Evolutionary conservation across 2,797 vertebrate genomes (phyloP), one percentile per base, ranked within the genome.

Genomic region (Menidia menidia): DNA sequence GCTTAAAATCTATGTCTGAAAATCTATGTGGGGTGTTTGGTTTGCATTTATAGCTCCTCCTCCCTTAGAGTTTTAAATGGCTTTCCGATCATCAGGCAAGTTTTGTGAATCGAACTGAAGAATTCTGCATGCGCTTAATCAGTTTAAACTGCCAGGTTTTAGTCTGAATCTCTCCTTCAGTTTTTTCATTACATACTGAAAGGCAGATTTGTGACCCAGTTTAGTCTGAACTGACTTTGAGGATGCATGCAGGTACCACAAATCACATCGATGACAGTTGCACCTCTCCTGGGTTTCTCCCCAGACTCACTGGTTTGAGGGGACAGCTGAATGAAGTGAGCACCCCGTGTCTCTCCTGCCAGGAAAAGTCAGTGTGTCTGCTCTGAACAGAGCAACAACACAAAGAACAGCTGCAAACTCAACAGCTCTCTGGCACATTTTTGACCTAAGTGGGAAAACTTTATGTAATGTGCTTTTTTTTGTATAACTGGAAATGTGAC

Each of bases 281-380:
- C 18, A 30, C 14, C 30, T 3, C 31, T n/a, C 32, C 6, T 0
- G 15, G 35, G 35, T 39, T 4, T 39, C 2, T 39, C 35, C 35
- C 48, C 48, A 53, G 57, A 47, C n/a, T 67, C 32, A 30, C 25
- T 42, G 51, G 0, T 61, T 53, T 44, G 16, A 32, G 45, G 35
- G 35, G 3, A 39, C 6, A 39, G 6, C 35, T 39, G 35, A 39
- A 39, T 39, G 35, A 10, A 39, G 35, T 4, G 47, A 74, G 42
- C 60, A 59, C 43, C 43, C 58, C 6, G 4, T 54, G 67, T 54
- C 58, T 71, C 53, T 42, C 60, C 60, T 69, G 47, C 52, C 52
- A 5, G 43, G 56, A 50, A 56, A 60, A 39, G n/a, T 39, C 51
- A n/a, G 47, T 42, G 47, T 42, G 47, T 19, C 33, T 10, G 7